Evolutionary conservation across 2,797 vertebrate genomes (phyloP).

Genomic region (Brachyrhaphis roseni): DNA sequence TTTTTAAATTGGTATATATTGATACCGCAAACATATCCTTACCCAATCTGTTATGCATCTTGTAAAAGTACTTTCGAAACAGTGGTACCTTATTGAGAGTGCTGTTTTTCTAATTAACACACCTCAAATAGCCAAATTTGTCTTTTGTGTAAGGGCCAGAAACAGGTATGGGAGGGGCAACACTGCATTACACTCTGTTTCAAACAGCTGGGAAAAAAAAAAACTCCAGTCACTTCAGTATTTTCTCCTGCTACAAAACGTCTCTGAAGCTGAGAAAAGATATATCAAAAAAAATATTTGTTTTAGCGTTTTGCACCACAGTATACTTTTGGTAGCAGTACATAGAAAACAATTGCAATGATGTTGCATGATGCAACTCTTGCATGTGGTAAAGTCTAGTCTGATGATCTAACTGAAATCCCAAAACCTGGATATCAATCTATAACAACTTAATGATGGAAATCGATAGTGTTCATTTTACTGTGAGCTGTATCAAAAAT

Average conservation of each 20-base stretch:
- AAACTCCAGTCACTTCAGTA: background rate
- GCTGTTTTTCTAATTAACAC: background rate
- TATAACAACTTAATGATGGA: background rate
- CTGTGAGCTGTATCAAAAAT: background rate
- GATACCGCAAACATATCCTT: background rate
- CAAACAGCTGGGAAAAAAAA: background rate
- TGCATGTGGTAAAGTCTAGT: background rate
- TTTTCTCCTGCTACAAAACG: background rate
- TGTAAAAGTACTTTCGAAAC: background rate
- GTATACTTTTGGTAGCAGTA: background rate
- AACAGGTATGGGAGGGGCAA: background rate
- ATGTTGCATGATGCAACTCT: background rate
- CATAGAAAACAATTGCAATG: background rate
- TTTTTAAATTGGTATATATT: background rate
- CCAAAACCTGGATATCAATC: background rate
- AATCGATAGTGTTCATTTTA: background rate
- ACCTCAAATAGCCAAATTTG: background rate
- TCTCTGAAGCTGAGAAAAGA: background rate
- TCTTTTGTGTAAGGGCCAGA: background rate
- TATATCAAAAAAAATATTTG: background rate
- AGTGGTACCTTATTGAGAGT: background rate
- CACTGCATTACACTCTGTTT: background rate
- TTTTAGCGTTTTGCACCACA: background rate
- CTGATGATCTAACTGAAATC: background rate
- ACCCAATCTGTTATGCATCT: background rate